Evolutionary conservation across 2,113 vertebrate species (phyloP).

Genomic region (Panthera leo): DNA sequence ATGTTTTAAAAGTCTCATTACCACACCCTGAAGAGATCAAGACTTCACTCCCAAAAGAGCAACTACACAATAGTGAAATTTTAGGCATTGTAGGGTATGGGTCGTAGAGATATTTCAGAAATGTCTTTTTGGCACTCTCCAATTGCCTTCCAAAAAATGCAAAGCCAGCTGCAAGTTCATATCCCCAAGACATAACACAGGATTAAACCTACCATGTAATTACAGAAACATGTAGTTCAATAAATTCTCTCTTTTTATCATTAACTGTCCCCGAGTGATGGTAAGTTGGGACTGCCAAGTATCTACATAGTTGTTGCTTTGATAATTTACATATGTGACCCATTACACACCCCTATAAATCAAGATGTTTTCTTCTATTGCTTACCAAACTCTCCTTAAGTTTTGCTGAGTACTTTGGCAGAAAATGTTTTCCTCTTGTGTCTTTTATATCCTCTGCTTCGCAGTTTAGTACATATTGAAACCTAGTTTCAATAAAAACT

Average conservation of each 20-base stretch:
- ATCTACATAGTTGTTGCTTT: neutral
- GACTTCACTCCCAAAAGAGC: neutral
- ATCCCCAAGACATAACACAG: neutral
- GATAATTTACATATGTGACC: neutral
- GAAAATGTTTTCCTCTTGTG: neutral
- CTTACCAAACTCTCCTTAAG: neutral
- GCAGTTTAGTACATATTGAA: neutral
- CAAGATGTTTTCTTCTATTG: neutral
- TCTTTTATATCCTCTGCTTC: slow-evolving; percentile 10
- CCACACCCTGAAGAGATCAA: neutral
- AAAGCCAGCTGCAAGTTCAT: neutral
- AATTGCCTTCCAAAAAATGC: neutral
- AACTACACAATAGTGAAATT: neutral
- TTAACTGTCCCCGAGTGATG: neutral
- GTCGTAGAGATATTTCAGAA: neutral
- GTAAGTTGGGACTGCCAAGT: neutral
- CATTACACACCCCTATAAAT: neutral
- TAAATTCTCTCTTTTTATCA: neutral
- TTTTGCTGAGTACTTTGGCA: neutral
- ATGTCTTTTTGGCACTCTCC: neutral
- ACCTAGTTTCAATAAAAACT: slow-evolving; percentile 49
- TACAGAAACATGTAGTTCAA: neutral
- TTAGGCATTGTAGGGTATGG: neutral
- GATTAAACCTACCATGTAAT: neutral
- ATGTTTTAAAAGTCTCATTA: neutral